A percentile compares a stretch with the other conserved stretches of the same genome.
These are phyloP conservation scores for Phyllotis vaccarum DNA, from an alignment of 2,797 vertebrate genomes.

Conservation along the genomic window DNA sequence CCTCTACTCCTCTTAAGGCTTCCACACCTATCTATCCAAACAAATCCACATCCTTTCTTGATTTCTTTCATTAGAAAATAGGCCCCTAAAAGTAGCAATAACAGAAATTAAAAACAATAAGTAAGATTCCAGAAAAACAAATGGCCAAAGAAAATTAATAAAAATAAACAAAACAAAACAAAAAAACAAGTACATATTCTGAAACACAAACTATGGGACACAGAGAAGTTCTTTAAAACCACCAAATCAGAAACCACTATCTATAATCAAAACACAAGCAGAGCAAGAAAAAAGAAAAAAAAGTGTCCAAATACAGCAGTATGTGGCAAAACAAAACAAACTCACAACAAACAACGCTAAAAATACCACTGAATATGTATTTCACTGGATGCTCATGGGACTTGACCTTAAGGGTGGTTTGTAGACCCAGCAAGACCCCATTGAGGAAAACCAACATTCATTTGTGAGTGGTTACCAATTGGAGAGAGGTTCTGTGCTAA, in stretches of 20 bases:
- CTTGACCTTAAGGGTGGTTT: background rate
- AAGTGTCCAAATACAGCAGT: background rate
- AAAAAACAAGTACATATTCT: background rate
- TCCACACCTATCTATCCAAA: no score
- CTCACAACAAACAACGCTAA: background rate
- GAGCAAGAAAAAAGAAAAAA: background rate
- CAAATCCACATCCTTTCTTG: background rate
- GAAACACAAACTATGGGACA: background rate
- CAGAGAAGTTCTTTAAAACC: background rate
- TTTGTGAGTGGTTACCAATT: background rate
- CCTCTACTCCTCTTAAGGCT: background rate
- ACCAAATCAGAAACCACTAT: background rate
- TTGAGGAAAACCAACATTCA: background rate
- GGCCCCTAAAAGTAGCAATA: background rate
- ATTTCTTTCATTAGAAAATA: background rate
- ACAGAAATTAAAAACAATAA: background rate
- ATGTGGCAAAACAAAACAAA: background rate
- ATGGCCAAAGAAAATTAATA: no score
- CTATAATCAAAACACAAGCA: background rate
- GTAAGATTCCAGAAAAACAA: background rate
- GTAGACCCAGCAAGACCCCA: background rate
- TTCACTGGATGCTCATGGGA: no score
- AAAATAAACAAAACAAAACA: no score
- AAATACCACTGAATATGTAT: background rate
- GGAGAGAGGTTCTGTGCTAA: background rate